Base-by-base conservation (phyloP, 2,113 vertebrate genomes). In the Andinoacara biseriatus region DNA sequence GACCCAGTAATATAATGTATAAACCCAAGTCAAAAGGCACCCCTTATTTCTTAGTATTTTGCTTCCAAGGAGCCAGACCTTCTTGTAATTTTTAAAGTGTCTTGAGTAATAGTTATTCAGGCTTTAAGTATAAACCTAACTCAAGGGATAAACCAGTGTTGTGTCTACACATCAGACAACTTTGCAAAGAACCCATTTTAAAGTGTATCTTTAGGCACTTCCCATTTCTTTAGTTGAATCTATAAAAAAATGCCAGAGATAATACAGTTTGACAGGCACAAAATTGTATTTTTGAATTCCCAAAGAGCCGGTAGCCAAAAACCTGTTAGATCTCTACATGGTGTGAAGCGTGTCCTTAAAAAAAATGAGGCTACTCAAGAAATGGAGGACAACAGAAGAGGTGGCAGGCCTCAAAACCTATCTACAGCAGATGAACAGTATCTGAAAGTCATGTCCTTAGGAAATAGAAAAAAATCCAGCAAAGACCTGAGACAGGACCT, bases 271-370 rank as follows among this genome's bases (percentile, higher is more conserved):
- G 40, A 65, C 35, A 40, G 61, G 7, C 35, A 63, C 40, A 63
- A 63, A 63, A 40, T 5, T 22, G 14, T 43, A 46, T 26, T 17
- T 46, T 67, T 67, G 17, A n/a, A 43, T 67, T 67, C 62, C 38
- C 62, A 67, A 67, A 46, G 38, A 46, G 38, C 17, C 46, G 24
- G 43, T 2, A 46, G 38, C 14, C 4, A 10, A 46, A 46, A 22
- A 0, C 38, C 24, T 0, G 2, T 46, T 33, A 46, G 24, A 67
- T 10, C 22, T n/a, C 62, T 38, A 65, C 7, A 65, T 65, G 40
- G 15, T 65, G 62, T 65, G 35, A 35, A 43, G 62, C 43, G 35
- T 3, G 62, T 24, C 1, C 61, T 65, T 43, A 65, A 65, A 43
- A 7, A 65, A 65, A 22, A 18, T 0, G 3, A 65, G 38, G 14